Conservation (phyloP, 2,888 invertebrate genomes). For the Drosophila melanosoma region DNA sequence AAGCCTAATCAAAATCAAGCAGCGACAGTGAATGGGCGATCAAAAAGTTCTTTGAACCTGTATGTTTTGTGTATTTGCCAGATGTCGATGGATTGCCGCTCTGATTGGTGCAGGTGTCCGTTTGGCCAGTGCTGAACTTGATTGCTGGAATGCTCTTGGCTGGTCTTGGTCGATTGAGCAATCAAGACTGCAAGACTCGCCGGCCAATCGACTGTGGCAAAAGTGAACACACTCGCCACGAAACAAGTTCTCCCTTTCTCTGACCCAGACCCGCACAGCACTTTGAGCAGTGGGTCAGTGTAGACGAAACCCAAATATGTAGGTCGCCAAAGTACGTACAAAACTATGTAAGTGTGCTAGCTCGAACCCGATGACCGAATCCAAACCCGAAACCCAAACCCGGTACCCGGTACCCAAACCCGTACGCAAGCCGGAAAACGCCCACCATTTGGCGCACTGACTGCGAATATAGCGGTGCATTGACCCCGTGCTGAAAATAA, state of each 20-base stretch:
- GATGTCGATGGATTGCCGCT: constrained; percentile 41
- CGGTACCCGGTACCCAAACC: not conserved
- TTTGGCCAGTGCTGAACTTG: constrained; percentile 29
- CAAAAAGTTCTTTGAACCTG: constrained; percentile 55
- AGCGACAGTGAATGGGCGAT: constrained; percentile 41
- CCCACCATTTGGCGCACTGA: constrained; percentile 52
- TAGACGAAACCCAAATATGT: constrained; percentile 48
- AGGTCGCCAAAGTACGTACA: constrained; percentile 39
- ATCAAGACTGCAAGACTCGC: constrained; percentile 42
- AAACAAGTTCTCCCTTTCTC: constrained; percentile 70
- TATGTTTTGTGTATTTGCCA: constrained; percentile 19
- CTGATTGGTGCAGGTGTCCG: constrained; percentile 29
- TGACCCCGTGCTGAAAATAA: constrained; percentile 32
- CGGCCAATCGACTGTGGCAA: constrained; percentile 46
- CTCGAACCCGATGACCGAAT: constrained; percentile 35
- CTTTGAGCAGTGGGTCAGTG: constrained; percentile 62
- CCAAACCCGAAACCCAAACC: not conserved
- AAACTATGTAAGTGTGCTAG: constrained; percentile 13
- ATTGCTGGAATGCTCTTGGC: constrained; percentile 33
- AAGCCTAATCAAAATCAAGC: constrained; percentile 47
- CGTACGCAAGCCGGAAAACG: constrained; percentile 21
- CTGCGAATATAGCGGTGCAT: constrained; percentile 42
- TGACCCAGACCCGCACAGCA: constrained; percentile 67
- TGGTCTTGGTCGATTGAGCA: constrained; percentile 47
- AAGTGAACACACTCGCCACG: constrained; percentile 57